phyloP scores from a whole-genome alignment of 2,113 vertebrate genomes.

The Callithrix jacchus region DNA sequence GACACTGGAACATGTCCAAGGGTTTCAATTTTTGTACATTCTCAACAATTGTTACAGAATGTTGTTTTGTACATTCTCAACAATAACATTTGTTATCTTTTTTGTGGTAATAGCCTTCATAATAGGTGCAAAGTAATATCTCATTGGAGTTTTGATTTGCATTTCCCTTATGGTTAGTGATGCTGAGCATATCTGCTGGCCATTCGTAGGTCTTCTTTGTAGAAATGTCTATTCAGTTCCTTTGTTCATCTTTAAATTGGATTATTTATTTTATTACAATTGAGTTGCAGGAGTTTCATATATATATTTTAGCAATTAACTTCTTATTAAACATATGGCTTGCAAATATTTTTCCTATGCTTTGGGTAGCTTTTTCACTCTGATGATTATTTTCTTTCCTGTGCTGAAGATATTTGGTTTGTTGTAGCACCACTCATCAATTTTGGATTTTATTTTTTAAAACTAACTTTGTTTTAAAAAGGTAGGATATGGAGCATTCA shows the following conservation, averaged over 20 bases:
- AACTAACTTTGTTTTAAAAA: no score
- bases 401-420: not conserved
- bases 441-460: not conserved
- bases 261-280: not conserved
- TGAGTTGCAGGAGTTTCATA: not conserved
- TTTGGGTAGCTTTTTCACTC: not conserved
- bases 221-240: not conserved
- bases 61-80: not conserved
- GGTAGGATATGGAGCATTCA: not conserved
- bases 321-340: not conserved
- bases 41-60: no score
- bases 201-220: not conserved
- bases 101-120: not conserved
- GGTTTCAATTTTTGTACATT: not conserved
- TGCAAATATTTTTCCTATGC: not conserved
- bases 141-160: not conserved
- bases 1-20: no score
- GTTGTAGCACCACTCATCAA: not conserved
- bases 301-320: not conserved
- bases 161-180: not conserved
- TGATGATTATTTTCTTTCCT: not conserved
- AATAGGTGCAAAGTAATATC: not conserved
- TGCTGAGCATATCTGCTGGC: not conserved
- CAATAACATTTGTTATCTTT: not conserved
- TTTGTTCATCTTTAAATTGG: not conserved